Percentiles rank a stretch among this genome's conserved stretches.
Evolutionary conservation across 2,113 vertebrate genomes (phyloP).

Genomic region (Mugil cephalus): DNA sequence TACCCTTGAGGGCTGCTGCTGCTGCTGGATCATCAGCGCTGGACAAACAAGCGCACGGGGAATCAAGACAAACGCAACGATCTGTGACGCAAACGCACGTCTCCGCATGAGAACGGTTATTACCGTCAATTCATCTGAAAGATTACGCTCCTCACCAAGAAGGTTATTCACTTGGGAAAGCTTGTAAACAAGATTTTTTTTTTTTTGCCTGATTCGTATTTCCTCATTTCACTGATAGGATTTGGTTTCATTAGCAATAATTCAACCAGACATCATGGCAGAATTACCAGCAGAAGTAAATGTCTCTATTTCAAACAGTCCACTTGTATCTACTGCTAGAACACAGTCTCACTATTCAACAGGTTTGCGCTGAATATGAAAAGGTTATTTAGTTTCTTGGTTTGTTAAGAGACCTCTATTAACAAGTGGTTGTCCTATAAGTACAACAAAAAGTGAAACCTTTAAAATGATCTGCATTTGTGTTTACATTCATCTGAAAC

Average conservation of each 20-base stretch:
- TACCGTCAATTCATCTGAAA: neutral
- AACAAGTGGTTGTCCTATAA: neutral
- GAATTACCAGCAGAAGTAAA: neutral
- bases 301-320: too few relatives aligned
- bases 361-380: too few relatives aligned
- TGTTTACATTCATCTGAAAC: too few relatives aligned
- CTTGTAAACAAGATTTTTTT: too few relatives aligned
- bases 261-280: neutral
- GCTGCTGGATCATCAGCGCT: conserved; percentile 18
- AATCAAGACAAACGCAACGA: neutral
- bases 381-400: too few relatives aligned
- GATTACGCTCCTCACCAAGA: neutral
- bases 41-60: conserved; percentile 13
- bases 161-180: too few relatives aligned
- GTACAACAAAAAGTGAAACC: too few relatives aligned
- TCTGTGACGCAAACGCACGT: neutral
- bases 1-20: neutral
- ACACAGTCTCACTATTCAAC: too few relatives aligned
- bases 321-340: too few relatives aligned
- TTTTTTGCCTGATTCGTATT: too few relatives aligned
- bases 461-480: too few relatives aligned
- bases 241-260: conserved; percentile 12
- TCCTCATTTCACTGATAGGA: neutral
- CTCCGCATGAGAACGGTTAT: neutral
- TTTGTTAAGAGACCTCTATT: neutral